These are phyloP conservation scores for Laspeyria flexula DNA, from an alignment of 2,888 invertebrate species.

Conservation along the genomic window DNA sequence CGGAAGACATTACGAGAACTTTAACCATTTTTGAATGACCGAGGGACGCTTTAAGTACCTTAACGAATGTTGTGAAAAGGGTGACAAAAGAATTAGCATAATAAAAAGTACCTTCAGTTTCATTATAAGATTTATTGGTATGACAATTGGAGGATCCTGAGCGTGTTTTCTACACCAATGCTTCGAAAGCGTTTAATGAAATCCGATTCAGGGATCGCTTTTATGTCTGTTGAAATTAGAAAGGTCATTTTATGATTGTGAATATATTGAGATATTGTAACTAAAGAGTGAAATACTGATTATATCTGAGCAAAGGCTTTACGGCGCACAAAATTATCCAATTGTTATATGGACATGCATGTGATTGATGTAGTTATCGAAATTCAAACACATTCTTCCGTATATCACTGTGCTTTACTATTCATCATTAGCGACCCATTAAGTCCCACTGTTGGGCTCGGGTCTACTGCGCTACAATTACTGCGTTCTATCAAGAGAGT, in stretches of 20 bases:
- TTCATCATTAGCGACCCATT: too few relatives aligned
- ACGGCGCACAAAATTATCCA: too few relatives aligned
- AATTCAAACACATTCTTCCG: too few relatives aligned
- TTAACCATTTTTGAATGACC: conserved; percentile 22
- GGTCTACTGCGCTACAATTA: too few relatives aligned
- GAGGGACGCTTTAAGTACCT: background rate
- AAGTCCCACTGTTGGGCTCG: too few relatives aligned
- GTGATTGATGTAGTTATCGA: too few relatives aligned
- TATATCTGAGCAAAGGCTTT: too few relatives aligned
- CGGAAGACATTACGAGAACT: conserved; percentile 15
- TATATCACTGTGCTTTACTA: too few relatives aligned
- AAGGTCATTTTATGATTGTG: background rate
- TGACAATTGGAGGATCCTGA: conserved; percentile 16
- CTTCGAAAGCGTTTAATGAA: conserved; percentile 22
- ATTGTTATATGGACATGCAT: too few relatives aligned
- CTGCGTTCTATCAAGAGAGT: too few relatives aligned
- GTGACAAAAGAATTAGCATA: background rate
- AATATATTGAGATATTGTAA: background rate
- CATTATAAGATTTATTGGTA: conserved; percentile 16
- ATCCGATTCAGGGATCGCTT: conserved; percentile 1
- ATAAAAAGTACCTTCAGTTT: conserved; percentile 4
- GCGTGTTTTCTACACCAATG: conserved; percentile 20
- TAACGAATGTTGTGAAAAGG: conserved; percentile 8
- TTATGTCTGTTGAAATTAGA: background rate
- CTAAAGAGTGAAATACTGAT: background rate